phyloP scores from a whole-genome alignment of 2,888 invertebrate species.

The Sphaerophoria taeniata region DNA sequence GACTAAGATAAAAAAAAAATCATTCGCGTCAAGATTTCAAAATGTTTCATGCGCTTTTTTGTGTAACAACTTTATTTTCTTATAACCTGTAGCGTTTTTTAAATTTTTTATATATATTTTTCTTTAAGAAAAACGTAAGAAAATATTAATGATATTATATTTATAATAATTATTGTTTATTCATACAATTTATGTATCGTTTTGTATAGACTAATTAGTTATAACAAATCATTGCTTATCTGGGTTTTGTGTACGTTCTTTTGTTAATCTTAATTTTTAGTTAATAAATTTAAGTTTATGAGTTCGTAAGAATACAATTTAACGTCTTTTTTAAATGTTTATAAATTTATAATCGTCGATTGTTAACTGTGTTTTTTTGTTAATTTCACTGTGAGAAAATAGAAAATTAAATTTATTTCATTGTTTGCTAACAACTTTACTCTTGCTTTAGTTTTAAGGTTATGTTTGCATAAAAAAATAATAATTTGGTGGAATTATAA shows the following conservation, averaged over 20 bases:
- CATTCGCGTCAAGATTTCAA: constrained; percentile 39
- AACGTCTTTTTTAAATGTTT: constrained; percentile 16
- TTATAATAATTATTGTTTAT: constrained; percentile 46
- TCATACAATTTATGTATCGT: constrained; percentile 2
- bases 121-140: constrained; percentile 52
- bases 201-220: constrained; percentile 34
- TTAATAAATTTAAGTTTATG: constrained; percentile 10
- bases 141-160: constrained; percentile 48
- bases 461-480: constrained; percentile 4
- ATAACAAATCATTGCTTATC: constrained; percentile 66
- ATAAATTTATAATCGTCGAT: constrained; percentile 52
- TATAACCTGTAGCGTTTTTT: no score
- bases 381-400: constrained; percentile 43
- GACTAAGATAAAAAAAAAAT: constrained; percentile 31
- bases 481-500: constrained; percentile 31
- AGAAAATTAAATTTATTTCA: constrained; percentile 34
- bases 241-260: constrained; percentile 36
- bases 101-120: constrained; percentile 9
- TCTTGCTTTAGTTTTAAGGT: constrained; percentile 3
- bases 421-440: background rate
- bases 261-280: background rate
- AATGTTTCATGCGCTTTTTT: constrained; percentile 36
- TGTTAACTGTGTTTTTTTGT: constrained; percentile 58
- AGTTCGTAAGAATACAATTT: constrained; percentile 49
- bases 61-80: constrained; percentile 21